Conservation (phyloP, 2,113 vertebrate species). For the Shinisaurus crocodilurus region DNA sequence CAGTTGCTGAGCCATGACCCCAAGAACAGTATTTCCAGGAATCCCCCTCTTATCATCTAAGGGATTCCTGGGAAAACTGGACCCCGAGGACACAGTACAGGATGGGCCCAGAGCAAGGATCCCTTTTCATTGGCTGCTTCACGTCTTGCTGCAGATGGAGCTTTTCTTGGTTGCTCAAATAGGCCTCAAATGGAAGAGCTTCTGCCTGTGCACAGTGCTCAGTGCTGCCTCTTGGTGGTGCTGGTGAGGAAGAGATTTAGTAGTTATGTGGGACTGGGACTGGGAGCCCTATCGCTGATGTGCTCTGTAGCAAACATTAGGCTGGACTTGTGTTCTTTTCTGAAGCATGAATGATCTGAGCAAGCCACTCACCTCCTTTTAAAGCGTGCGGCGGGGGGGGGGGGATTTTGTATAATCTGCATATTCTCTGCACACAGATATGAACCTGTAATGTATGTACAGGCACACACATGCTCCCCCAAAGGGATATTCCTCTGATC, state of each 20-base stretch:
- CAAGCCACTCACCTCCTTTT: neutral
- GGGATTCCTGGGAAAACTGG: conserved; percentile 99
- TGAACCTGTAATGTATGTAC: neutral
- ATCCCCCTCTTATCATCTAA: conserved; percentile 93
- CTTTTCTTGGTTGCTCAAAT: neutral
- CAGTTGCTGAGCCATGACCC: conserved; percentile 87
- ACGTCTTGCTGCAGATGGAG: neutral
- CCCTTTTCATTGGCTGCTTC: neutral
- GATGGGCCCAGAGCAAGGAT: conserved; percentile 7
- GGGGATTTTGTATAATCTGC: neutral
- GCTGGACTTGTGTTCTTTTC: neutral
- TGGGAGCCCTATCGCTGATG: neutral
- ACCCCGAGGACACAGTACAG: conserved; percentile 92
- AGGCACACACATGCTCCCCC: neutral
- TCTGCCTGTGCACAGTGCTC: neutral
- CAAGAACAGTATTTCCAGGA: conserved; percentile 99
- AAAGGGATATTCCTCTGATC: neutral
- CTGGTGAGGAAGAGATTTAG: neutral
- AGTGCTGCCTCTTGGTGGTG: neutral
- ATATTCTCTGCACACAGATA: neutral
- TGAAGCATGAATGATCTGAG: neutral
- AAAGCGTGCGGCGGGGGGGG: neutral
- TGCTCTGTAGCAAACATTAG: neutral
- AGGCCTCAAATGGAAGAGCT: neutral
- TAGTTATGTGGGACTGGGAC: too few species aligned